These are phyloP conservation scores for Thinocorus orbignyianus DNA, from an alignment of 2,113 vertebrate species.

Conservation along the genomic window DNA sequence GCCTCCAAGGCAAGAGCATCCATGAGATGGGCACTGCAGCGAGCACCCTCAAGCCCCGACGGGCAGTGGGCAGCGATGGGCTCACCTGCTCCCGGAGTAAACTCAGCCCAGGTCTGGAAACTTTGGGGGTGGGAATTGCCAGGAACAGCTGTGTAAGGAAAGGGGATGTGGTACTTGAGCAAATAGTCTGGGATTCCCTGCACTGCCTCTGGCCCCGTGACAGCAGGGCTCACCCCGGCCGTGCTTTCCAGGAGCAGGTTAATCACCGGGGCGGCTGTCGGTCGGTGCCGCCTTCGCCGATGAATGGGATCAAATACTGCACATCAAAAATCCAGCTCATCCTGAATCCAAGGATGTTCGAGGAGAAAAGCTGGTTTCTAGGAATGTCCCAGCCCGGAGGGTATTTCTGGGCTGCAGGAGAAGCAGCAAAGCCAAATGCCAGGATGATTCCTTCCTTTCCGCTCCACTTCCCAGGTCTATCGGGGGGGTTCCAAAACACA, in stretches of 20 bases:
- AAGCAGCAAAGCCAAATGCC: not conserved
- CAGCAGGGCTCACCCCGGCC: not conserved
- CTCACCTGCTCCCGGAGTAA: rapidly evolving
- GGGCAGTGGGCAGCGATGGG: rapidly evolving
- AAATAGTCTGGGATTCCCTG: not conserved
- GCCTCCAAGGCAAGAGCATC: not conserved
- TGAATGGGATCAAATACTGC: not conserved
- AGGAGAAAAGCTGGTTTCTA: constrained; percentile 57
- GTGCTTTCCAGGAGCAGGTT: not conserved
- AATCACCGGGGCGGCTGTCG: not conserved
- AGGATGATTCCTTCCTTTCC: not conserved
- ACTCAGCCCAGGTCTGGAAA: not conserved
- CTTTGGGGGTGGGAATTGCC: not conserved
- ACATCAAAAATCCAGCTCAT: not conserved
- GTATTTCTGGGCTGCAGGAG: not conserved
- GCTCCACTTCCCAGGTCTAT: not conserved
- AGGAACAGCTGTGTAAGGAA: not conserved
- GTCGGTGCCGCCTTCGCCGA: not conserved
- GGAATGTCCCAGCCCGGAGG: constrained; percentile 16
- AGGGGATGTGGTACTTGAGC: not conserved
- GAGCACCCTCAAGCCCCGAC: not conserved
- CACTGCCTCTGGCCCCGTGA: not conserved
- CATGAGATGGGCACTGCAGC: rapidly evolving
- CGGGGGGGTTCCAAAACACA: not conserved
- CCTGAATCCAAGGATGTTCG: not conserved